phyloP scores from a whole-genome alignment of 2,797 vertebrate genomes.

The Enteromius argenteus region DNA sequence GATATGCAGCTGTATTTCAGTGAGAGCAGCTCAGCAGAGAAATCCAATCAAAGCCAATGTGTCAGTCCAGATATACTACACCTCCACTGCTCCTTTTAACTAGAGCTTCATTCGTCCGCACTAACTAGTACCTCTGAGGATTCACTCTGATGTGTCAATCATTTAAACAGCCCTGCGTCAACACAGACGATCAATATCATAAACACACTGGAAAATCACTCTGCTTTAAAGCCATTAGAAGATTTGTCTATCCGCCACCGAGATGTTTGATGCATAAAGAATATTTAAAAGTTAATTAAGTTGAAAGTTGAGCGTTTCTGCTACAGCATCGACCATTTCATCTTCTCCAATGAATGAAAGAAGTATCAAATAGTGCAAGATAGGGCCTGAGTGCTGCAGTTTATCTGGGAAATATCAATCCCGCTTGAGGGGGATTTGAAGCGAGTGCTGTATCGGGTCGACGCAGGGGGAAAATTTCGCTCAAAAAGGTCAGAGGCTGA shows the following conservation, averaged over 20 bases:
- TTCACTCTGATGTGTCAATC: background rate
- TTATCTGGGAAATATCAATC: conserved; percentile 51
- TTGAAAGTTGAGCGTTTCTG: background rate
- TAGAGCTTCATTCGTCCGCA: background rate
- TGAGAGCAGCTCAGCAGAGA: background rate
- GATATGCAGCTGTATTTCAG: background rate
- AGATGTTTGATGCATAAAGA: background rate
- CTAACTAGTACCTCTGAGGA: conserved; percentile 32
- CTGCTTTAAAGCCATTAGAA: background rate
- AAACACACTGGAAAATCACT: background rate
- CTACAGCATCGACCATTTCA: background rate
- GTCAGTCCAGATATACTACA: conserved; percentile 5
- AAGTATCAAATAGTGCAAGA: background rate
- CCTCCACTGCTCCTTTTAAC: background rate
- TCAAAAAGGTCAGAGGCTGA: conserved; percentile 81
- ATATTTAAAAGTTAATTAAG: background rate
- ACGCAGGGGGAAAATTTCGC: conserved; percentile 76
- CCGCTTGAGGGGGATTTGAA: conserved; percentile 49
- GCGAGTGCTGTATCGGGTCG: conserved; percentile 59
- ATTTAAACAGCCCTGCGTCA: background rate
- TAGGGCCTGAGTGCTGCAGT: background rate
- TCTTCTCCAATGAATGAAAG: background rate
- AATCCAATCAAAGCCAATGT: conserved; percentile 6
- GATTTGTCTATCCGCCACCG: background rate
- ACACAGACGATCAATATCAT: background rate